phyloP scores from a whole-genome alignment of 2,113 vertebrate genomes.

The Nycticebus coucang region DNA sequence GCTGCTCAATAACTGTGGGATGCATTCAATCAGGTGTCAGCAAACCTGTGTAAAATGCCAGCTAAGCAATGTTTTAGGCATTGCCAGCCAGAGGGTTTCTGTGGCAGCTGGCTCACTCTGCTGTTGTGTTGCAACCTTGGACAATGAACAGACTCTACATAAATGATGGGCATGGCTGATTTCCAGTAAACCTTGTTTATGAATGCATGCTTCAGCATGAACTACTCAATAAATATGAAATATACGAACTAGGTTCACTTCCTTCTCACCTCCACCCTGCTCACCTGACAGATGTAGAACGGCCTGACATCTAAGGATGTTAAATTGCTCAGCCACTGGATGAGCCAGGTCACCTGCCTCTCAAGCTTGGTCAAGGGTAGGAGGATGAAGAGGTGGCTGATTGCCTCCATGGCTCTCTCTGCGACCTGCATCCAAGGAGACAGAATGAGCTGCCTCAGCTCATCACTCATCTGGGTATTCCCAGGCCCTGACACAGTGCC shows the following conservation, averaged over 20 bases:
- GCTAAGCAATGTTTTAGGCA: neutral
- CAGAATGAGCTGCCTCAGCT: neutral
- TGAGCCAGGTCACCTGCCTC: neutral
- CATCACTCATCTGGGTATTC: neutral
- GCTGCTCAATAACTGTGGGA: neutral
- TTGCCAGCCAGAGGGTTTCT: neutral
- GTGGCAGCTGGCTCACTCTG: neutral
- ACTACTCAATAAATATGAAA: neutral
- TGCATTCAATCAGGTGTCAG: neutral
- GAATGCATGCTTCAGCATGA: neutral
- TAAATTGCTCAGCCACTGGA: neutral
- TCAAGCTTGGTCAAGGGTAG: constrained; percentile 3
- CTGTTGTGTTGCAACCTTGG: neutral
- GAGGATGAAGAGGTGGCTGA: constrained; percentile 33
- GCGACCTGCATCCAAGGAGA: constrained; percentile 23
- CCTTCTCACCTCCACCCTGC: too few species aligned
- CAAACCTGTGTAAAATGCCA: neutral
- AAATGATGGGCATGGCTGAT: neutral
- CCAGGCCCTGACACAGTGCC: too few species aligned
- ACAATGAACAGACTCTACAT: neutral
- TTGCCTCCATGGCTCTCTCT: neutral
- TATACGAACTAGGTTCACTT: neutral
- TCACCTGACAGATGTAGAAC: constrained; percentile 54
- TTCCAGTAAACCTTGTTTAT: neutral
- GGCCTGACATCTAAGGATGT: neutral